Evolutionary conservation across 2,888 invertebrate species (phyloP), one percentile per base, ranked within the genome.

Genomic region (Trimorus sp.): DNA sequence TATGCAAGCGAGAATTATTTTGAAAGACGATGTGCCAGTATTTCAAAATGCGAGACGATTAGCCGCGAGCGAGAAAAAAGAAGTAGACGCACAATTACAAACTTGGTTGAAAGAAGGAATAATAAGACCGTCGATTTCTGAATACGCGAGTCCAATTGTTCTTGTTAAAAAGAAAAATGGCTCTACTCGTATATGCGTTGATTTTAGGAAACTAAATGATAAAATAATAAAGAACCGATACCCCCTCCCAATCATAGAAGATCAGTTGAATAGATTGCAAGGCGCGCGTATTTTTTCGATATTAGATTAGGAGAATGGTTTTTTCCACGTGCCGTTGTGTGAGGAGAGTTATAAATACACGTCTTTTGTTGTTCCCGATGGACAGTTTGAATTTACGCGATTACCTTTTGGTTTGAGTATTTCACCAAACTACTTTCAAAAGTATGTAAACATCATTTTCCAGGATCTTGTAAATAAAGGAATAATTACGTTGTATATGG

Each of bases 181-280:
- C 0, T 53, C 73, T 0, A 73, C 51, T 12, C 58, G 87, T 36
- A 42, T 89, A 0, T 92, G 91, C 70, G 86, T 92, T 0, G 92
- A 92, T 79, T 92, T 89, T 74, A 69, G 92, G 26, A 65, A 83
- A 16, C 38, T 91, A 3, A 92, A 92, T 80, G 69, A 73, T 16
- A 88, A 88, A 75, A 87, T 90, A 0, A 62, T 85, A 8, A 87
- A 85, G 68, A 83, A 84, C 51, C 37, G 59, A 14, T 71, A 60
- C 40, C 68, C 76, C 0, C 26, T 59, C n/a, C 77, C 77, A 0
- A 56, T 77, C 1, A 78, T 78, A 15, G 70, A 78, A 1, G 78
- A 78, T 42, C 71, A 78, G 26, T 63, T 78, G n/a, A 59, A 71
- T 14, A 12, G 8, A 16, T 71, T 78, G 59, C 49, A n/a, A 3